Evolutionary conservation across 2,888 invertebrate species (phyloP).

Genomic region (Plebejus argus): DNA sequence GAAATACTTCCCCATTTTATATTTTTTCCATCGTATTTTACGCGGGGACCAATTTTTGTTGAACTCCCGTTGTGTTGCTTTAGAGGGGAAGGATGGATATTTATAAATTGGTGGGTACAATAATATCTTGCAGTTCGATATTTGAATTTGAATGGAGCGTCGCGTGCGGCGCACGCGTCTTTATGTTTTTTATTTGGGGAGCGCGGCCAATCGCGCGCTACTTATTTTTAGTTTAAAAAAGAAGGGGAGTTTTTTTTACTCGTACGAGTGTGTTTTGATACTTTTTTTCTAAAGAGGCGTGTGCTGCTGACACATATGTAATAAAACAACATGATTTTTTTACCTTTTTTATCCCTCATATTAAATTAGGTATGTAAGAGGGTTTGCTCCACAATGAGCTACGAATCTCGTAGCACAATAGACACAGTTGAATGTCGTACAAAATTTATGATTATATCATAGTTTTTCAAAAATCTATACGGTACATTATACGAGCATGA

Average conservation of each 20-base stretch:
- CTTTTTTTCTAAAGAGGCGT: conserved; percentile 61
- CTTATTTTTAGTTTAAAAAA: conserved; percentile 61
- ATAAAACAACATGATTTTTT: conserved; percentile 24
- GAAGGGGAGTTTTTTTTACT: conserved; percentile 71
- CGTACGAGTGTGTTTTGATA: conserved; percentile 44
- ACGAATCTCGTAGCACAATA: background rate
- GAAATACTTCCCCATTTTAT: conserved; percentile 78
- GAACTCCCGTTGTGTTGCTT: conserved; percentile 42
- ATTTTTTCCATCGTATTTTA: conserved; percentile 77
- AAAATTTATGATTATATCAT: too few species aligned
- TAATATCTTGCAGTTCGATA: conserved; percentile 73
- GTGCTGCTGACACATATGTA: conserved; percentile 35
- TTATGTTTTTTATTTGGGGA: conserved; percentile 73
- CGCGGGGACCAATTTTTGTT: conserved; percentile 51
- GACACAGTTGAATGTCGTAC: too few species aligned
- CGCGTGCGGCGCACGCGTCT: conserved; percentile 71
- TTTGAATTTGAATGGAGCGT: conserved; percentile 69
- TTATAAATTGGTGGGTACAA: conserved; percentile 62
- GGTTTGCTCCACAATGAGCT: background rate
- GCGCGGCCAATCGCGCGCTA: conserved; percentile 62
- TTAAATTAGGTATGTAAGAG: background rate
- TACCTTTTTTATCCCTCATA: background rate
- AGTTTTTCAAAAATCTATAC: too few species aligned
- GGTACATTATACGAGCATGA: too few species aligned
- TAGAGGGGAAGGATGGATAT: conserved; percentile 46